phyloP scores from a whole-genome alignment of 2,888 invertebrate genomes.

The Drosophila prostipennis region DNA sequence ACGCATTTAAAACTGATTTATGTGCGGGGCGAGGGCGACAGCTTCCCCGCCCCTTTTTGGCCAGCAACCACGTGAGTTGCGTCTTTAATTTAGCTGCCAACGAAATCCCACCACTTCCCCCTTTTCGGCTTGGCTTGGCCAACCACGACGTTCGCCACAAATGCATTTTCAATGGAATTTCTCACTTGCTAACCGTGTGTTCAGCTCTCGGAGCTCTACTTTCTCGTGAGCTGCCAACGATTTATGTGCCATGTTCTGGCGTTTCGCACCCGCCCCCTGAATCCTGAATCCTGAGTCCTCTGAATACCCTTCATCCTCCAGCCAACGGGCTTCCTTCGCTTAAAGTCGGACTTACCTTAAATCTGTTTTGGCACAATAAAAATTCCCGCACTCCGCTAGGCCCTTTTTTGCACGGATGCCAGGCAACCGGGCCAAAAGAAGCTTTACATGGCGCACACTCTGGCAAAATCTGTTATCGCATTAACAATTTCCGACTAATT shows the following conservation, averaged over 20 bases:
- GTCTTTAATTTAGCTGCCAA: conserved; percentile 69
- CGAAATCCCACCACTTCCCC: conserved; percentile 13
- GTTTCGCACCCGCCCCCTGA: neutral
- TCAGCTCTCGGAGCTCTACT: conserved; percentile 22
- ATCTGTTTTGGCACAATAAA: conserved; percentile 59
- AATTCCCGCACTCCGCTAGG: conserved; percentile 27
- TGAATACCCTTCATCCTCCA: neutral
- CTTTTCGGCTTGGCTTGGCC: conserved; percentile 1
- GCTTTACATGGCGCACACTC: conserved; percentile 48
- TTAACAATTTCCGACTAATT: conserved; percentile 76
- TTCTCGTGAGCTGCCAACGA: conserved; percentile 53
- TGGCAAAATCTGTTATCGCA: conserved; percentile 67
- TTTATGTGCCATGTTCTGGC: conserved; percentile 60
- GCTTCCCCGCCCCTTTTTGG: conserved; percentile 12
- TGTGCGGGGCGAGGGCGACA: conserved; percentile 54
- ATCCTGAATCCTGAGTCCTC: neutral
- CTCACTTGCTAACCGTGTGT: conserved; percentile 48
- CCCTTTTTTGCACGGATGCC: conserved; percentile 7
- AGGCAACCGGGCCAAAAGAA: conserved; percentile 34
- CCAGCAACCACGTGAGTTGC: conserved; percentile 58
- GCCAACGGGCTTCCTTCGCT: conserved; percentile 5
- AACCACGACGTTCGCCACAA: conserved; percentile 59
- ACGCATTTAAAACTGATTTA: conserved; percentile 76
- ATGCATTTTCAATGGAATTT: conserved; percentile 74
- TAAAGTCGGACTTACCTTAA: conserved; percentile 50